A percentile compares a stretch with the other conserved stretches of the same genome.
Evolutionary conservation across 1,140 invertebrate species (phyloP).

Genomic region (Drosophila ambigua): DNA sequence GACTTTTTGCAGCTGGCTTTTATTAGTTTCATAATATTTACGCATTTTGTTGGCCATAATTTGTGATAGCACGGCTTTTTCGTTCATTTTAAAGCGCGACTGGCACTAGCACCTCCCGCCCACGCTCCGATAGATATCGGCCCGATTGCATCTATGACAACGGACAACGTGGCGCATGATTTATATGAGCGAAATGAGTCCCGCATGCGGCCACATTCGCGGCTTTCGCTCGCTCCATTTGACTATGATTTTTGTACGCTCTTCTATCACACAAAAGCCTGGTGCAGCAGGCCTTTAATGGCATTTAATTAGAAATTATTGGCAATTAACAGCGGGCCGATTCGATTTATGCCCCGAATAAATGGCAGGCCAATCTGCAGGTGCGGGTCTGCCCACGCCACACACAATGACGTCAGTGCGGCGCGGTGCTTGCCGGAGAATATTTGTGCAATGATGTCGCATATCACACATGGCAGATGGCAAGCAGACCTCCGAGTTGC

Average conservation of each 20-base stretch:
- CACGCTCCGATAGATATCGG: constrained; percentile 7
- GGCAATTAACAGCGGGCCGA: constrained; percentile 20
- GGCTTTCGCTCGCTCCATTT: constrained; percentile 35
- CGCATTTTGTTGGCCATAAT: constrained; percentile 44
- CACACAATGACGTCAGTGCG: constrained; percentile 50
- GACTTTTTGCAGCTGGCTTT: constrained; percentile 51
- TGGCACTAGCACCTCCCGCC: neutral
- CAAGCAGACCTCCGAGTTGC: constrained; percentile 32
- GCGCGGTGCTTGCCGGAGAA: neutral
- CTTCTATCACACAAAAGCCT: constrained; percentile 21
- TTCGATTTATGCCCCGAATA: constrained; percentile 10
- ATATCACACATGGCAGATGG: too few relatives aligned
- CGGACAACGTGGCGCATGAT: constrained; percentile 51
- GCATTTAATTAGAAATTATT: constrained; percentile 55
- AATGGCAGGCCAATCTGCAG: neutral
- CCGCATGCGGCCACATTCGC: constrained; percentile 46
- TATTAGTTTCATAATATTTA: constrained; percentile 53
- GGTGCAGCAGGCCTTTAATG: constrained; percentile 34
- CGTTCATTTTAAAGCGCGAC: constrained; percentile 24
- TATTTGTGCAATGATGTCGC: constrained; percentile 42
- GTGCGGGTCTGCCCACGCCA: too few relatives aligned
- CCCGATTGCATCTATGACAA: constrained; percentile 43
- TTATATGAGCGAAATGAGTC: constrained; percentile 53
- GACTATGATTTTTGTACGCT: constrained; percentile 29
- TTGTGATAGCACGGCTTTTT: constrained; percentile 34